Percentiles rank a stretch among this genome's conserved stretches.
Conservation (phyloP, 2,888 invertebrate species). For the Schizaphis graminum region DNA sequence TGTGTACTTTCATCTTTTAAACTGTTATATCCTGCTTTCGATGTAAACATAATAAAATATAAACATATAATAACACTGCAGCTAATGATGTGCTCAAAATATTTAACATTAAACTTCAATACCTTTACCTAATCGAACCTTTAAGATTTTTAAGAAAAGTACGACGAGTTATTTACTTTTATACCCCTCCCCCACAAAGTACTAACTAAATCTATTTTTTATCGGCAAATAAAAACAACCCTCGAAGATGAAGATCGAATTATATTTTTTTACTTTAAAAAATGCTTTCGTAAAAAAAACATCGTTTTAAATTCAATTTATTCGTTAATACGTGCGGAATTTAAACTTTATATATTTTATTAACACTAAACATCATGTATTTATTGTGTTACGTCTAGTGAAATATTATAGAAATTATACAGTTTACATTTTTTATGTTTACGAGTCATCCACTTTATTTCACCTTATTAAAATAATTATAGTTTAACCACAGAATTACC, state of each 20-base stretch:
- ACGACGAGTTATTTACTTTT: not conserved
- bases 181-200: not conserved
- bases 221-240: not conserved
- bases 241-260: not conserved
- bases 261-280: not conserved
- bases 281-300: not conserved
- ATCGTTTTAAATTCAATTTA: not conserved
- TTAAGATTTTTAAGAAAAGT: not conserved
- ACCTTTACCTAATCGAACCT: not conserved
- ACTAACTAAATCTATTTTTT: not conserved
- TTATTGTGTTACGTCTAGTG: not conserved
- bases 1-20: conserved; percentile 41
- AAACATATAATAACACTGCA: not conserved
- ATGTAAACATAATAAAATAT: not conserved
- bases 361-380: not conserved
- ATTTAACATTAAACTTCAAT: not conserved
- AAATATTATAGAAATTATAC: not conserved
- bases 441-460: not conserved
- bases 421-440: not conserved
- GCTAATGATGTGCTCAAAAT: not conserved
- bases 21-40: not conserved
- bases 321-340: not conserved
- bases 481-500: not conserved
- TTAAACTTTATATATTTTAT: not conserved
- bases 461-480: not conserved